Base-by-base conservation (phyloP, 2,888 invertebrate species). In the Drosophila formosana region DNA sequence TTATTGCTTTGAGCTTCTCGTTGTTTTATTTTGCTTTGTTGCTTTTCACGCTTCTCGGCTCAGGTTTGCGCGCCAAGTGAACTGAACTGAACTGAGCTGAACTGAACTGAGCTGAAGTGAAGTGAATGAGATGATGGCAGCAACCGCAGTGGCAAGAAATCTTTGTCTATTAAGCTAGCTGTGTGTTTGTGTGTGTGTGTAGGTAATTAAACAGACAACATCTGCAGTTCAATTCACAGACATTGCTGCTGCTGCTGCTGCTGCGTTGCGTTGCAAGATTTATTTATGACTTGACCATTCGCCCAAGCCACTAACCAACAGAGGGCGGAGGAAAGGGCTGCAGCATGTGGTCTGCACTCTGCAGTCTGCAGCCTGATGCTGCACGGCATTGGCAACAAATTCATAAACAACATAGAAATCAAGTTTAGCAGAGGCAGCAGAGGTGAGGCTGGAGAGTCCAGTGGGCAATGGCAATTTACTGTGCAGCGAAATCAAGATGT, bases 201-300 rank as follows among this genome's bases (percentile, higher is more conserved):
- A 52, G 72, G 78, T 82, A 86, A 82, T 82, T 83, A 86, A 83
- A 78, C 78, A 69, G 65, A 78, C 78, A 80, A 68, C 86, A 80
- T 86, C 83, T 75, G 71, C 75, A 76, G 68, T 61, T 72, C 63
- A 68, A 72, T 75, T 75, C 76, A 71, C 71, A 70, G 75, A 23
- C 71, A 57, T 64, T 57, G 64, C 65, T 66, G 68, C 46, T 62
- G 71, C 37, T 52, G 58, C 30, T 39, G 60, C 3, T 53, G 69
- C 30, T 58, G 53, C 11, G 64, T 74, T 58, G 53, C 11, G 64
- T 74, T 58, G 58, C 70, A 70, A 70, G 55, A 66, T 71, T 77
- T 77, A 79, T 83, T 79, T 88, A 80, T 88, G 83, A 83, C 67
- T 77, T 80, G 88, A 71, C 82, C 87, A 76, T 66, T 84, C 67